Evolutionary conservation across 2,113 vertebrate species (phyloP).

Genomic region (Hemichromis elongatus): DNA sequence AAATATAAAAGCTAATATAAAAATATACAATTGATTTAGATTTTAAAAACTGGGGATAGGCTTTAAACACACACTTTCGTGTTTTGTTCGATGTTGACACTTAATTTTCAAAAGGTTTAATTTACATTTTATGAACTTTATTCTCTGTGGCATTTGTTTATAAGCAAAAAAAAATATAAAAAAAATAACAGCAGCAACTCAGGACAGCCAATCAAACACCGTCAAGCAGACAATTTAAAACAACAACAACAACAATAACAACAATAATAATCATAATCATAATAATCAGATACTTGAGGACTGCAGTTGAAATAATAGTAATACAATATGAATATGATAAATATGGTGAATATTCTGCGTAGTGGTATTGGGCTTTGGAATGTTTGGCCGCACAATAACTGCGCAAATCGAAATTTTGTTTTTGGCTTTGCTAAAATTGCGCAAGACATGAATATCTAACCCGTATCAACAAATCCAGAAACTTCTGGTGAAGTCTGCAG

Average conservation of each 20-base stretch:
- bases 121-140: background rate
- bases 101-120: background rate
- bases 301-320: background rate
- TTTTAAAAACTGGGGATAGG: background rate
- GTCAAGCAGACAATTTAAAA: no score
- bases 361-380: background rate
- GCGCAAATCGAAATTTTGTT: background rate
- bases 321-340: background rate
- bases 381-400: background rate
- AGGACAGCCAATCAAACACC: background rate
- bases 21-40: no score
- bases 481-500: background rate
- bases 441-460: background rate
- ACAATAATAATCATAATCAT: background rate
- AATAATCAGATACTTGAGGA: background rate
- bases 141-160: background rate
- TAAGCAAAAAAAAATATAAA: background rate
- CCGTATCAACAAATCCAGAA: constrained; percentile 4
- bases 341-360: background rate
- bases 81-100: background rate
- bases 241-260: no score
- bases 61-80: background rate
- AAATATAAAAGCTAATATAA: background rate
- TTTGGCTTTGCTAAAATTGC: background rate
- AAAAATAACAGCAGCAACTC: background rate